These are phyloP conservation scores for Heteromyza rotundicornis DNA, from an alignment of 2,888 invertebrate species.

Conservation along the genomic window DNA sequence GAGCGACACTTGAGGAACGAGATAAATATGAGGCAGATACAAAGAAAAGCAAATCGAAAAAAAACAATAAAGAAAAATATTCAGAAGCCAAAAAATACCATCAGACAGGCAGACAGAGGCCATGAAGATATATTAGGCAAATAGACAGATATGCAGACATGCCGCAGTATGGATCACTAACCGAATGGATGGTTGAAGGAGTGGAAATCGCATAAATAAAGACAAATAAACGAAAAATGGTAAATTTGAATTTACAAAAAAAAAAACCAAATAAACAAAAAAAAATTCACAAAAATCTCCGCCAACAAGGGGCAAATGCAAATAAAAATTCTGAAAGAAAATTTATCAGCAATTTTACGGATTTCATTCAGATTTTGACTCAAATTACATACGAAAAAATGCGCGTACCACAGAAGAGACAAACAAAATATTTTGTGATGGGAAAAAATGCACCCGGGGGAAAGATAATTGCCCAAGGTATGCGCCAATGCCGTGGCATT, in stretches of 20 bases:
- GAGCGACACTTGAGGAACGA: constrained; percentile 25
- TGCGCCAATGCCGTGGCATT: not conserved
- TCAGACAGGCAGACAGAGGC: constrained; percentile 26
- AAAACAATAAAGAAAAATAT: not conserved
- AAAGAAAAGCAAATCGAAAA: not conserved
- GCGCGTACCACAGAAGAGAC: not conserved
- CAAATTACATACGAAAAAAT: not conserved
- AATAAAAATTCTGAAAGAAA: not conserved
- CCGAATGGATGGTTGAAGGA: not conserved
- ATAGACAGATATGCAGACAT: constrained; percentile 29
- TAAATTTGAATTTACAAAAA: not conserved
- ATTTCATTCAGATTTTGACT: not conserved
- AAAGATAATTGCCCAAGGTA: not conserved
- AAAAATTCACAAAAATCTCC: not conserved
- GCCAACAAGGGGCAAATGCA: not conserved
- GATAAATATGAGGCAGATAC: constrained; percentile 31
- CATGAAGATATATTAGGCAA: constrained; percentile 55
- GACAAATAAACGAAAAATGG: not conserved
- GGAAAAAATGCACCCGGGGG: constrained; percentile 2
- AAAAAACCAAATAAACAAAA: not conserved
- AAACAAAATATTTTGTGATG: not conserved
- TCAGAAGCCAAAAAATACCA: not conserved
- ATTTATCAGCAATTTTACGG: not conserved
- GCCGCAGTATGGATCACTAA: not conserved
- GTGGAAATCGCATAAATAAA: not conserved